These are phyloP conservation scores for Dolichoris vasculosae DNA, from an alignment of 1,140 invertebrate genomes.

Conservation along the genomic window DNA sequence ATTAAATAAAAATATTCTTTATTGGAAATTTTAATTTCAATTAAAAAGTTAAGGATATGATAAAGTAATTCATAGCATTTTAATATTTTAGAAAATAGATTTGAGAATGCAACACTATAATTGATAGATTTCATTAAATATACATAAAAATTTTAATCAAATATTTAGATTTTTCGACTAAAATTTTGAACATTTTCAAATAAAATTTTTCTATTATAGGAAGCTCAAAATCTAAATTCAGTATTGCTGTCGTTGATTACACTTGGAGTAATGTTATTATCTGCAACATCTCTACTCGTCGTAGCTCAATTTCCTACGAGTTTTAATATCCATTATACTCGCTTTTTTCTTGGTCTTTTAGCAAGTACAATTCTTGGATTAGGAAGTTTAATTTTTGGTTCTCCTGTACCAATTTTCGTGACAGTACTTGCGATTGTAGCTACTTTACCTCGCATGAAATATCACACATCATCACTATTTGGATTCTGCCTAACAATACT, in stretches of 20 bases:
- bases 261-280: constrained; percentile 63
- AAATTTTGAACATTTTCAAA: no score
- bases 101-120: no score
- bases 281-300: constrained; percentile 63
- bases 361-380: constrained; percentile 64
- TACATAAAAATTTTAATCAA: no score
- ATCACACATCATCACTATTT: constrained; percentile 61
- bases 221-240: constrained; percentile 52
- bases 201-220: not conserved
- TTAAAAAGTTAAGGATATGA: no score
- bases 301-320: constrained; percentile 67
- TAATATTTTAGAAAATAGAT: no score
- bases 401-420: constrained; percentile 63
- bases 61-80: no score
- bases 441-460: constrained; percentile 62
- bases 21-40: no score
- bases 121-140: no score
- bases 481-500: constrained; percentile 58
- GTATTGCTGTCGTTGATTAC: constrained; percentile 56
- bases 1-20: no score
- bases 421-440: constrained; percentile 65
- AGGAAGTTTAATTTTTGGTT: constrained; percentile 61
- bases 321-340: constrained; percentile 58
- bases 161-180: no score
- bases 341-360: constrained; percentile 64